Base-by-base conservation (phyloP, 1,140 invertebrate species). In the Aphelinus certus region DNA sequence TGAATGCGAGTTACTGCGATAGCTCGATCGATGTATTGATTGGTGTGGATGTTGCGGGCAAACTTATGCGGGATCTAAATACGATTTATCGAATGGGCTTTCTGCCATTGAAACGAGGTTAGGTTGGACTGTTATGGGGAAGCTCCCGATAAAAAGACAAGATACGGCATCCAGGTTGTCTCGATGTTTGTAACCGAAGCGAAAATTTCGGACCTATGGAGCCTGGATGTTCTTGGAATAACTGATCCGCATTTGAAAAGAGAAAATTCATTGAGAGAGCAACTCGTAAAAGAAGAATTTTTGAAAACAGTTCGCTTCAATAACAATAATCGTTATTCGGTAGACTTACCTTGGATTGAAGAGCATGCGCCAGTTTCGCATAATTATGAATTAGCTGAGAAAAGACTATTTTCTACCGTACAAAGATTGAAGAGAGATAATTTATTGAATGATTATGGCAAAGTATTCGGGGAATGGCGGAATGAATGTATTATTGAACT, bases 41-140 rank as follows among this genome's bases (percentile, higher is more conserved):
- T 10, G 61, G 51, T 3, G 70, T 61, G 10, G 70, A 71, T 7
- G 46, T 71, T 7, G 49, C 70, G 26, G 61, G 26, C 51, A 64
- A 55, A 51, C 49, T 43, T 9, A 48, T 7, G 65, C 57, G 1
- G 78, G 71, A 3, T n/a, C 26, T 9, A 60, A 71, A 48, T 49
- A 76, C 6, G 43, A 53, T 3, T 75, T 78, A 60, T 9, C 42
- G 7, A 73, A 66, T 48, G 77, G 77, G 7, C 69, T 78, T 42
- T 63, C 71, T 5, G 80, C 81, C 3, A 63, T 82, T 3, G 78
- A 83, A 71, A 79, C 80, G 45, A 47, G n/a, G 26, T 62, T 80
- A 46, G 80, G 80, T 26, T 83, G 79, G 81, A 77, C 77, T 7
- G 3, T 83, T 7, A 78, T 79, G 75, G 82, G 82, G 10, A 76